Base-by-base conservation (phyloP, 53 echinoderm and acorn worm species). In the Holothuria scabra region DNA sequence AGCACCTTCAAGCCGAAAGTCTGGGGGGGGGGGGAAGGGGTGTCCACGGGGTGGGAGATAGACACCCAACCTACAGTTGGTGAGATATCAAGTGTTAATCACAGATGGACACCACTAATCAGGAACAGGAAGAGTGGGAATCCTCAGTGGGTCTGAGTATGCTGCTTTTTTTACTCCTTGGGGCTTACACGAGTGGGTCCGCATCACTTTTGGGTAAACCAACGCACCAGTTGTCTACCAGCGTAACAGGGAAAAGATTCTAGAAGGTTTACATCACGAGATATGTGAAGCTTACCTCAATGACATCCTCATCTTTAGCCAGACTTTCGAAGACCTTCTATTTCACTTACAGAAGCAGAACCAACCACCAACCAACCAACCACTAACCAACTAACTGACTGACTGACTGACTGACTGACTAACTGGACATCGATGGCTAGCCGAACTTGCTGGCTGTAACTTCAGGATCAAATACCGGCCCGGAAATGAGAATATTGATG, bases 391-490 rank as follows among this genome's bases (percentile, higher is more conserved):
- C n/a, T n/a, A n/a, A n/a, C n/a, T n/a, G n/a, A n/a, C n/a, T n/a
- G n/a, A n/a, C n/a, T n/a, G n/a, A n/a, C n/a, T n/a, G n/a, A n/a
- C n/a, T n/a, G n/a, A n/a, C n/a, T n/a, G n/a, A n/a, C n/a, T n/a
- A n/a, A n/a, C 84, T 4, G 87, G 91, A 18, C 79, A 86, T 23
- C 74, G 91, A 22, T 87, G 91, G 91, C 81, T 87, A n/a, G 91
- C 56, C 25, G 87, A 90, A 61, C 60, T 83, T 38, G 71, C 87
- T 2, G 90, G 87, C 46, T 90, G 56, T 67, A 86, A 87, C 76
- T 90, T 87, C 49, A 62, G 46, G 37, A 86, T 90, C n/a, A 86
- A 87, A 49, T 83, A 90, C 66, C 52, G 82, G 46, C 87, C 87
- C 28, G 87, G 90, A 8, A 63, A 74, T 31, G 63, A 25, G 31